phyloP scores from a whole-genome alignment of 2,888 invertebrate genomes.

The Chrysodeixis includens region DNA sequence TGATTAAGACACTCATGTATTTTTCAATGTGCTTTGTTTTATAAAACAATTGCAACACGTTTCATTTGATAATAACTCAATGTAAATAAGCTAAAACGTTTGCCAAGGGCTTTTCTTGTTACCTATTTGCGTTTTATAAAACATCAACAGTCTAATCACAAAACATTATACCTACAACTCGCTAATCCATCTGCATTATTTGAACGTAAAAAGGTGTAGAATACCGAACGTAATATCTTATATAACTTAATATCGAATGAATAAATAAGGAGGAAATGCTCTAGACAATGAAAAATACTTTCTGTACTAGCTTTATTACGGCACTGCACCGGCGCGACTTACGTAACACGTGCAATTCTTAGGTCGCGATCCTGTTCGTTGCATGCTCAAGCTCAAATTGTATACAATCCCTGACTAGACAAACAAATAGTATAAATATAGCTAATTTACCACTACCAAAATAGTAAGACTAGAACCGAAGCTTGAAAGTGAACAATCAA shows the following conservation, averaged over 20 bases:
- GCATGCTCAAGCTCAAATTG: constrained; percentile 25
- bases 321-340: constrained; percentile 58
- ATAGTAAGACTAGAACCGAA: constrained; percentile 10
- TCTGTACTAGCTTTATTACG: constrained; percentile 75
- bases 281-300: constrained; percentile 86
- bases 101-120: constrained; percentile 49
- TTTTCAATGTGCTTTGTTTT: constrained; percentile 5
- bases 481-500: constrained; percentile 31
- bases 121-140: constrained; percentile 41
- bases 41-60: constrained; percentile 23
- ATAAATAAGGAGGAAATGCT: constrained; percentile 81
- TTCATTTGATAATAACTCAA: constrained; percentile 30
- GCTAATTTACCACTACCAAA: constrained; percentile 20
- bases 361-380: constrained; percentile 38
- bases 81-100: constrained; percentile 44
- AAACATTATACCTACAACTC: constrained; percentile 15
- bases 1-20: not conserved
- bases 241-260: constrained; percentile 74
- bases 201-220: constrained; percentile 31
- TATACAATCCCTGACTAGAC: constrained; percentile 13
- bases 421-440: constrained; percentile 21
- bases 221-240: constrained; percentile 44
- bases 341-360: constrained; percentile 70
- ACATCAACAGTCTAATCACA: constrained; percentile 13
- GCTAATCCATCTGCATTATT: constrained; percentile 38